These are phyloP conservation scores for Pseudoatta argentina DNA, from an alignment of 1,140 invertebrate genomes.

Conservation along the genomic window DNA sequence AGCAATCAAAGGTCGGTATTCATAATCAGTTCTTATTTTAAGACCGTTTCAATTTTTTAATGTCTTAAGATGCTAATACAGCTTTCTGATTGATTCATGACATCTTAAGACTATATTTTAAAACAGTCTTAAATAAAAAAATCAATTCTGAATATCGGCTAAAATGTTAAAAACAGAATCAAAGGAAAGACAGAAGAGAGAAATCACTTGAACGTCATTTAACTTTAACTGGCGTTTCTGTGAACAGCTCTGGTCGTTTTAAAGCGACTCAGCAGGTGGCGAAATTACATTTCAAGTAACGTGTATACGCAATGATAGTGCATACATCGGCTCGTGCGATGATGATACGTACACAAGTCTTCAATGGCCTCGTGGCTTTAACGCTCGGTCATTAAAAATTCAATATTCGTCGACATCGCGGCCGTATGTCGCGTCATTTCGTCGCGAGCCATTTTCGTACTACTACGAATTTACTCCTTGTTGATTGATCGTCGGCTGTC, in stretches of 20 bases:
- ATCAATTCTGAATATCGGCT: no score
- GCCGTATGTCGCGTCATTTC: background rate
- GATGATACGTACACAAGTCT: background rate
- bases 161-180: background rate
- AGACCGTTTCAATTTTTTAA: no score
- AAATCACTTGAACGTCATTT: background rate
- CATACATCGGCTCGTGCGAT: background rate
- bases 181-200: background rate
- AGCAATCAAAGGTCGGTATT: no score
- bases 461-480: constrained; percentile 19
- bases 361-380: constrained; percentile 8
- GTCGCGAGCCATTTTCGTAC: constrained; percentile 45
- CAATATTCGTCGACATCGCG: constrained; percentile 57
- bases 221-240: constrained; percentile 12
- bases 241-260: background rate
- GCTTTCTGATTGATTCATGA: no score
- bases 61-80: no score
- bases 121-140: no score
- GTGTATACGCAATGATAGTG: background rate
- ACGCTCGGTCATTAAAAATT: constrained; percentile 46
- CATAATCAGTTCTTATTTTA: no score
- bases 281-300: constrained; percentile 8
- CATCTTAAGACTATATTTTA: no score
- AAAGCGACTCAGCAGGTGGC: background rate
- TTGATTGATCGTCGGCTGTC: constrained; percentile 58